Conservation (phyloP, 1,140 invertebrate genomes). For the Zelostemma sp. region DNA sequence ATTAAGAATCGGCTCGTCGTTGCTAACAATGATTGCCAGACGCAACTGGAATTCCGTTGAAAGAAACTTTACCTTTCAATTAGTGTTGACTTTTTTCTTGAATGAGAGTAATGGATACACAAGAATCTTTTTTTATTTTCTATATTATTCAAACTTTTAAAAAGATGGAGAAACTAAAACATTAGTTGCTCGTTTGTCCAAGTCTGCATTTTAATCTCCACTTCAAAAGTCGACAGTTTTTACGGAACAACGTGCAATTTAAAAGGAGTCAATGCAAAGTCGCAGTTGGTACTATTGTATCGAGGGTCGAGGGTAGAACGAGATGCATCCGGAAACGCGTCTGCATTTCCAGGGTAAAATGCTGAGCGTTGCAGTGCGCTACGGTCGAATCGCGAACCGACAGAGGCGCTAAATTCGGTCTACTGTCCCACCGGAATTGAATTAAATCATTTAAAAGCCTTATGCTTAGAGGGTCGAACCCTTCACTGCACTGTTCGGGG, state of each 20-base stretch:
- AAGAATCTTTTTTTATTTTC: constrained; percentile 16
- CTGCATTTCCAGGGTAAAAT: constrained; percentile 40
- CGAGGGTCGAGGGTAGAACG: constrained; percentile 25
- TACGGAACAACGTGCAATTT: constrained; percentile 5
- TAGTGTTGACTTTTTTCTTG: constrained; percentile 26
- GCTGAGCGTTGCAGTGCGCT: constrained; percentile 43
- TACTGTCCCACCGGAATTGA: constrained; percentile 60
- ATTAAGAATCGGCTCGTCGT: constrained; percentile 51
- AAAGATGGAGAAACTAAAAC: no score
- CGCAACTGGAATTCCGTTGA: constrained; percentile 16
- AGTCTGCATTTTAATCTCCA: no score
- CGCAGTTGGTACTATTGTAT: constrained; percentile 10
- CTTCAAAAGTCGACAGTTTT: no score
- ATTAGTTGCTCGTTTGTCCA: constrained; percentile 17
- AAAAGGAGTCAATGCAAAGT: constrained; percentile 12
- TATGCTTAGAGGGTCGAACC: constrained; percentile 63
- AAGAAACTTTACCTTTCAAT: constrained; percentile 43
- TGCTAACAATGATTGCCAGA: constrained; percentile 34
- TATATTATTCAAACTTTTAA: neutral
- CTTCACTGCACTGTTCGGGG: constrained; percentile 58
- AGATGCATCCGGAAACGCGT: constrained; percentile 45
- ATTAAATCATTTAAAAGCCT: constrained; percentile 70
- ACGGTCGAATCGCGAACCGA: constrained; percentile 47
- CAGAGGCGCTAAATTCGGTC: constrained; percentile 62
- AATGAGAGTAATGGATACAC: constrained; percentile 23